A percentile compares a stretch with the other conserved stretches of the same genome.
Conservation (phyloP, 1,140 invertebrate genomes). For the Ceratina australensis region DNA sequence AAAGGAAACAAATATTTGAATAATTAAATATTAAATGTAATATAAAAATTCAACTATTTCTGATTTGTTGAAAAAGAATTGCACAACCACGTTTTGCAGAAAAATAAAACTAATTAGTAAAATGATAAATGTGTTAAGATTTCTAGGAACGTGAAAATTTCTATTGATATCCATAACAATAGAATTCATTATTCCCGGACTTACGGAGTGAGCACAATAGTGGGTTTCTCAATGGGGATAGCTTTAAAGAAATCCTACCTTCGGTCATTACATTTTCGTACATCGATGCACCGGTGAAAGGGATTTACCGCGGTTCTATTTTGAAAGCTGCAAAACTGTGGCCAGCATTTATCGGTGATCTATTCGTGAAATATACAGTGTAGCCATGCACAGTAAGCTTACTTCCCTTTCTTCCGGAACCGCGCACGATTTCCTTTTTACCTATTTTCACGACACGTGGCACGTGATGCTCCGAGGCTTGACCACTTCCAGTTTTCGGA, state of each 20-base stretch:
- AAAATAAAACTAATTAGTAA: too few relatives aligned
- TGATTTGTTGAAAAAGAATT: too few relatives aligned
- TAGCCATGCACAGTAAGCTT: background rate
- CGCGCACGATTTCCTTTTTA: constrained; percentile 8
- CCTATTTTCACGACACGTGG: background rate
- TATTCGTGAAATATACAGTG: constrained; percentile 4
- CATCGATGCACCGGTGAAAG: constrained; percentile 45
- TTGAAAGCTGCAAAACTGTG: background rate
- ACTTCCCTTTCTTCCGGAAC: background rate
- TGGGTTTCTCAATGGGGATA: background rate
- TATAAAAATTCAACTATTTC: too few relatives aligned
- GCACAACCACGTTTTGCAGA: too few relatives aligned
- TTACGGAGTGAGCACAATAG: too few relatives aligned
- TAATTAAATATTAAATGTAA: too few relatives aligned
- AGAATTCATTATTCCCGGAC: too few relatives aligned
- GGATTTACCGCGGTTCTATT: constrained; percentile 8
- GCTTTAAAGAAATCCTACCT: constrained; percentile 25
- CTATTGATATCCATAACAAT: too few relatives aligned
- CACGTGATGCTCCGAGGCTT: background rate
- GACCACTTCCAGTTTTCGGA: background rate
- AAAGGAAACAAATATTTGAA: background rate
- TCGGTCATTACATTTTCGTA: constrained; percentile 58
- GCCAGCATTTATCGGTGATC: constrained; percentile 23
- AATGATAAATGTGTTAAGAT: too few relatives aligned
- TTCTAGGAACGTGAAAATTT: too few relatives aligned